phyloP scores from a whole-genome alignment of 2,113 vertebrate species.

The Oncorhynchus nerka region DNA sequence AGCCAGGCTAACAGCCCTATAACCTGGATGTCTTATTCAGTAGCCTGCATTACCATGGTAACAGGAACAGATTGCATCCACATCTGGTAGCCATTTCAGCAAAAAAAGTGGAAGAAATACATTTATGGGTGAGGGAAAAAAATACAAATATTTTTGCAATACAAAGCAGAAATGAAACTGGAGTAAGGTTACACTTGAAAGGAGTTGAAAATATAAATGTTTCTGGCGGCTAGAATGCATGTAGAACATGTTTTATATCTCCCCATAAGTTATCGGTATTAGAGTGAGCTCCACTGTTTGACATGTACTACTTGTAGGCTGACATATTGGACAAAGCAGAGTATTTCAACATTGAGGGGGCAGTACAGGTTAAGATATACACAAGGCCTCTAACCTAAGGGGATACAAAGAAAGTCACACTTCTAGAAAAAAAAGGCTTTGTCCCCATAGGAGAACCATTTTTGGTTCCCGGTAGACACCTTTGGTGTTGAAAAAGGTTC shows the following conservation, averaged over 20 bases:
- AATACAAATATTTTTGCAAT: constrained; percentile 89
- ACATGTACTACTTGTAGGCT: constrained; percentile 8
- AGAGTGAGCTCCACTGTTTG: not conserved
- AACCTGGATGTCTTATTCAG: constrained; percentile 68
- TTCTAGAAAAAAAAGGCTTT: too few species aligned
- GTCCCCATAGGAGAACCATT: too few species aligned
- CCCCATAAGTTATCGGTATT: constrained; percentile 6
- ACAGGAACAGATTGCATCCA: constrained; percentile 80
- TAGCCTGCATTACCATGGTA: constrained; percentile 70
- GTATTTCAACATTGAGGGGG: constrained; percentile 1
- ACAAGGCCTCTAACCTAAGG: too few species aligned
- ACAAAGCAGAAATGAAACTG: constrained; percentile 83
- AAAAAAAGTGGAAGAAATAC: constrained; percentile 71
- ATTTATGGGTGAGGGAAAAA: constrained; percentile 84
- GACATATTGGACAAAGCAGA: not conserved
- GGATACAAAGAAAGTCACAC: too few species aligned
- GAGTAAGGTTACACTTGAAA: constrained; percentile 66
- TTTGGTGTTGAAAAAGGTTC: too few species aligned
- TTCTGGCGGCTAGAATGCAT: constrained; percentile 8
- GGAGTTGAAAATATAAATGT: constrained; percentile 59
- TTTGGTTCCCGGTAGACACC: too few species aligned
- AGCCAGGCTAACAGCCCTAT: constrained; percentile 65
- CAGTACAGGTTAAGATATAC: not conserved
- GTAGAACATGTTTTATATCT: constrained; percentile 20
- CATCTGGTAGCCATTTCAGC: constrained; percentile 94